phyloP scores from a whole-genome alignment of 2,797 vertebrate species.

The Poeciliopsis gracilis region DNA sequence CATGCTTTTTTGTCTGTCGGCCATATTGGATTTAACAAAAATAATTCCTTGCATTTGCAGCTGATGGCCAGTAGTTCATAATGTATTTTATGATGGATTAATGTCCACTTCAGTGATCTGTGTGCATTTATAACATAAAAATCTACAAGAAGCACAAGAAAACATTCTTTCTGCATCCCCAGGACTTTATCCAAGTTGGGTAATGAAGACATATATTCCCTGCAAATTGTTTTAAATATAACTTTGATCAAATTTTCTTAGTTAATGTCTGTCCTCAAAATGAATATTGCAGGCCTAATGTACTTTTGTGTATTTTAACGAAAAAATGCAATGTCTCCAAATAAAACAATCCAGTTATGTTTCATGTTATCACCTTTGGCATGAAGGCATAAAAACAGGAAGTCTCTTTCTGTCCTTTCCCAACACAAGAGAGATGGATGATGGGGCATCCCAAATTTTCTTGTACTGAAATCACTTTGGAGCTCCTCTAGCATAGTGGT shows the following conservation, averaged over 20 bases:
- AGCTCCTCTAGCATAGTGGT: background rate
- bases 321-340: background rate
- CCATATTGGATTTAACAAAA: too few relatives aligned
- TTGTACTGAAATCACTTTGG: background rate
- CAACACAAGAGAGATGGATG: background rate
- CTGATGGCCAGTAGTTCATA: too few relatives aligned
- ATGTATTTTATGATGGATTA: too few relatives aligned
- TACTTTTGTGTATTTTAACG: background rate
- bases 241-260: background rate
- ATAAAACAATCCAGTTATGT: background rate
- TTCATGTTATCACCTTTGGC: background rate
- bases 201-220: background rate
- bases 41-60: too few relatives aligned
- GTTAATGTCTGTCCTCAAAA: background rate
- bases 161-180: constrained; percentile 11
- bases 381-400: background rate
- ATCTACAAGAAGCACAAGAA: background rate
- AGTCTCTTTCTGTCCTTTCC: background rate
- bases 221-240: constrained; percentile 1
- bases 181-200: constrained; percentile 12
- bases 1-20: too few relatives aligned
- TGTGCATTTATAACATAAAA: too few relatives aligned
- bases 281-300: background rate
- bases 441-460: background rate
- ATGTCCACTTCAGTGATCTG: too few relatives aligned